Conservation (phyloP, 2,888 invertebrate species). For the Ctenicera cuprea region DNA sequence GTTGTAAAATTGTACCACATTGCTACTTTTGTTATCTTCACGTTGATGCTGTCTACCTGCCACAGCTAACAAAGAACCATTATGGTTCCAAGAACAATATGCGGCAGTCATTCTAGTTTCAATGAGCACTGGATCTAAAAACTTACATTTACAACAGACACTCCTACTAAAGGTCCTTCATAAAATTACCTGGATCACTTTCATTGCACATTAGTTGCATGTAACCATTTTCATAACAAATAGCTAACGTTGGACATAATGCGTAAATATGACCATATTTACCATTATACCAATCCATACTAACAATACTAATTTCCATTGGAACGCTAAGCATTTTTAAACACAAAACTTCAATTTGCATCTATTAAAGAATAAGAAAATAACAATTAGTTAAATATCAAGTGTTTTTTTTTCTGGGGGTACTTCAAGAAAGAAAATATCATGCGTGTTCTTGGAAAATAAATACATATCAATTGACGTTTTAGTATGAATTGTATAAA, state of each 20-base stretch:
- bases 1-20: slow-evolving; percentile 93
- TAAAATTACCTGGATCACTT: slow-evolving; percentile 84
- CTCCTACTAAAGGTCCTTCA: too few species aligned
- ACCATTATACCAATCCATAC: slow-evolving; percentile 92
- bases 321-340: slow-evolving; percentile 58
- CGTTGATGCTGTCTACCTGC: slow-evolving; percentile 80
- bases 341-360: slow-evolving; percentile 83
- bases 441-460: too few species aligned
- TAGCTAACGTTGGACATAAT: slow-evolving; percentile 84
- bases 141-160: slow-evolving; percentile 73
- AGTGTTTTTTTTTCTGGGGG: neutral
- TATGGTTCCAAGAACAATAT: slow-evolving; percentile 94
- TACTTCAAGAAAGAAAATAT: too few species aligned
- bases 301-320: slow-evolving; percentile 77
- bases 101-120: slow-evolving; percentile 89
- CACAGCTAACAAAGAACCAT: slow-evolving; percentile 91
- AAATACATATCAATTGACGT: too few species aligned
- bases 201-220: slow-evolving; percentile 93
- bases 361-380: slow-evolving; percentile 74
- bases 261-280: slow-evolving; percentile 81
- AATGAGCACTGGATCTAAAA: slow-evolving; percentile 86
- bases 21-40: slow-evolving; percentile 79
- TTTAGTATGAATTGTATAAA: too few species aligned
- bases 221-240: slow-evolving; percentile 92
- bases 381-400: neutral